Conservation (phyloP, 92 coral and sea anemone genomes). For the Desmophyllum pertusum region DNA sequence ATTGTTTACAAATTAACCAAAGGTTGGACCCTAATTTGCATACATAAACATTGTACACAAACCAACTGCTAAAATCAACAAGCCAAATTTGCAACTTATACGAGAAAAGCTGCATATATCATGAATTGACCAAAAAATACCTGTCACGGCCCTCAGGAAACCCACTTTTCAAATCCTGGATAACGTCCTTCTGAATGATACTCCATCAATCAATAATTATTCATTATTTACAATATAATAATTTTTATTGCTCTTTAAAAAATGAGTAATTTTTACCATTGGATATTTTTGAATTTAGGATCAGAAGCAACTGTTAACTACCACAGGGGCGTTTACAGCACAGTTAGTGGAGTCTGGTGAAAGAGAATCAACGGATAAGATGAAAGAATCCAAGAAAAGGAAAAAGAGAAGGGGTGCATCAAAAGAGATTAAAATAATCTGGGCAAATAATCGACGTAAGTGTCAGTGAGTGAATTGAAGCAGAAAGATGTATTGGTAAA, state of each 20-base stretch:
- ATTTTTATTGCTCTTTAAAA: not conserved
- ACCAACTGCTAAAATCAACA: too few relatives aligned
- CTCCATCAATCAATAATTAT: too few relatives aligned
- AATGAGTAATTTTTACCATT: not conserved
- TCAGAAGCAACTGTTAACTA: constrained; percentile 6
- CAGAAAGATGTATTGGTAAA: too few relatives aligned
- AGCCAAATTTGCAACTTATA: too few relatives aligned
- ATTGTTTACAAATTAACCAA: too few relatives aligned
- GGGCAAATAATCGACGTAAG: constrained; percentile 90
- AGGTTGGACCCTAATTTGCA: too few relatives aligned
- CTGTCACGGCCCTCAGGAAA: too few relatives aligned
- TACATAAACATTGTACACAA: too few relatives aligned
- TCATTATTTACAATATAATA: not conserved
- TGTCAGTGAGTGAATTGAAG: not conserved
- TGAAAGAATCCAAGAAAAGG: constrained; percentile 25
- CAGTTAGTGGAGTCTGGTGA: constrained; percentile 27
- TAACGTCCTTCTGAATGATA: not conserved
- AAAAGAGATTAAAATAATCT: constrained; percentile 74
- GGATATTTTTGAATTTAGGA: constrained; percentile 4
- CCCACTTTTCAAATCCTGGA: too few relatives aligned
- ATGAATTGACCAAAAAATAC: too few relatives aligned
- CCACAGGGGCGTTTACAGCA: constrained; percentile 18
- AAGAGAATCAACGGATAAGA: not conserved
- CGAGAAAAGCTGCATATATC: too few relatives aligned
- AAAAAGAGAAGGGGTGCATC: constrained; percentile 28